These are phyloP conservation scores for Bombus ignitus DNA, from an alignment of 1,140 invertebrate species.

Conservation along the genomic window DNA sequence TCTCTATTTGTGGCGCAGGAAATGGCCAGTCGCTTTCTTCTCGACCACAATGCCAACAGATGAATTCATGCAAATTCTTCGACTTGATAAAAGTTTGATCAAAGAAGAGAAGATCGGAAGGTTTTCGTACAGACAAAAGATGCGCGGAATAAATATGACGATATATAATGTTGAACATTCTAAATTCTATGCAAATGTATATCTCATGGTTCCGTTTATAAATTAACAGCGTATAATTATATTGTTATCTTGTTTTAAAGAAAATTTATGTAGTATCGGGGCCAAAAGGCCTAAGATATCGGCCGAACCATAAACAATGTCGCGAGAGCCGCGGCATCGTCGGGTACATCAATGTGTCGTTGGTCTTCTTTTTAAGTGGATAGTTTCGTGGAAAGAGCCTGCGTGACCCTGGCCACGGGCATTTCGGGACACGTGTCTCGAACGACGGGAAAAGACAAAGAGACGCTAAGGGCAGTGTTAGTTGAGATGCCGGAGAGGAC, in stretches of 20 bases:
- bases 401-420: no score
- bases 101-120: background rate
- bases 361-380: no score
- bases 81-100: background rate
- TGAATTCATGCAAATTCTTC: background rate
- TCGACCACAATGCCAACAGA: background rate
- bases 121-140: background rate
- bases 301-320: no score
- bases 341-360: no score
- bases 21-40: no score
- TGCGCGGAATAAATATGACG: background rate
- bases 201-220: background rate
- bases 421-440: no score
- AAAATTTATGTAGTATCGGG: background rate
- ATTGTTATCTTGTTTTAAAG: background rate
- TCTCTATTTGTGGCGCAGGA: background rate
- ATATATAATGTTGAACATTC: background rate
- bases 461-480: no score
- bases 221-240: background rate
- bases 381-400: no score
- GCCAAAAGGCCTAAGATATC: no score
- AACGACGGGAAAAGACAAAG: no score
- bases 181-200: background rate
- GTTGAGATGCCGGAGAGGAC: no score
- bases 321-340: no score